A percentile compares a stretch with the other conserved stretches of the same genome.
phyloP scores from a whole-genome alignment of 2,113 vertebrate species.

The Ancistrus triradiatus region DNA sequence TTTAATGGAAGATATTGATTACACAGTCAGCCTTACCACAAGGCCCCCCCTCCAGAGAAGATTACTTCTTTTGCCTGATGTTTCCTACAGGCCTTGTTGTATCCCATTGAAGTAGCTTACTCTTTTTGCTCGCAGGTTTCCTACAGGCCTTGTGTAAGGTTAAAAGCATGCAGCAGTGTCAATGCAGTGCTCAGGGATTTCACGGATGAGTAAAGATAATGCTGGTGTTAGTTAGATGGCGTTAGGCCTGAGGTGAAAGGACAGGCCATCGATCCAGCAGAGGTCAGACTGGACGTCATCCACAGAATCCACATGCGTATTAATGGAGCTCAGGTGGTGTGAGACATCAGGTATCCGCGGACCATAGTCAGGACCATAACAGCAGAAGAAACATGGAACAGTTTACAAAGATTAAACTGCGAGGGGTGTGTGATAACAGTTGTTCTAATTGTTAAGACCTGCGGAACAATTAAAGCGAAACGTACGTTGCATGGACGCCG shows the following conservation, averaged over 20 bases:
- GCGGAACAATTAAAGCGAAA: too few species aligned
- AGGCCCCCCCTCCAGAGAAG: too few species aligned
- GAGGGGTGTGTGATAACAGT: too few species aligned
- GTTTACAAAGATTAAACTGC: too few species aligned
- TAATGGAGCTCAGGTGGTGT: slow-evolving; percentile 18
- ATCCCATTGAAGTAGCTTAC: background rate
- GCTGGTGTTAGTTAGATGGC: slow-evolving; percentile 23
- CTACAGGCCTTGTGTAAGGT: slow-evolving; percentile 20
- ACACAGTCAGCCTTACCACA: slow-evolving; percentile 5
- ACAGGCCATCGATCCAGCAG: slow-evolving; percentile 23
- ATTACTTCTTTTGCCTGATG: background rate
- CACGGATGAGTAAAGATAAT: slow-evolving; percentile 25
- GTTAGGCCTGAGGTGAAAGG: slow-evolving; percentile 10
- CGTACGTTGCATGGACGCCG: too few species aligned
- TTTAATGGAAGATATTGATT: slow-evolving; percentile 7
- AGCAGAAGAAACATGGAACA: too few species aligned
- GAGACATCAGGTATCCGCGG: slow-evolving; percentile 14
- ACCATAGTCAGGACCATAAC: too few species aligned
- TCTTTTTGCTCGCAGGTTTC: background rate
- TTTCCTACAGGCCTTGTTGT: too few species aligned
- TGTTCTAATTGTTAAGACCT: too few species aligned
- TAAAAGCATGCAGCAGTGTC: slow-evolving; percentile 29
- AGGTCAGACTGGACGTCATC: slow-evolving; percentile 12
- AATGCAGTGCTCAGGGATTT: slow-evolving; percentile 10
- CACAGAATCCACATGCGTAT: slow-evolving; percentile 6